Evolutionary conservation across 2,113 vertebrate species (phyloP).

Genomic region (Spermophilus dauricus): DNA sequence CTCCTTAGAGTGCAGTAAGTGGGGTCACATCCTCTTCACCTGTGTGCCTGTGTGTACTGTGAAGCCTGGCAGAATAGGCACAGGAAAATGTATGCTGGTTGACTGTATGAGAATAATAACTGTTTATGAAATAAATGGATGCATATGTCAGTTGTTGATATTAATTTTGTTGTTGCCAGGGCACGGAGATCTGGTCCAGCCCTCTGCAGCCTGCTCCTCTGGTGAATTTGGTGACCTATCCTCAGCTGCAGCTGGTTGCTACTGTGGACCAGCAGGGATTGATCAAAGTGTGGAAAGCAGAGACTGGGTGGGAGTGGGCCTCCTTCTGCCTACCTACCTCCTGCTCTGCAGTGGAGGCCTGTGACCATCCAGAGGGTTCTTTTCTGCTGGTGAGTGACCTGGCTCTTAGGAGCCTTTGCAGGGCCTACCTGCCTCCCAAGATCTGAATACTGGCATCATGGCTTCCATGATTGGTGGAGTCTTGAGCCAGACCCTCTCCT

Average conservation of each 20-base stretch:
- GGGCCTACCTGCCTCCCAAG: background rate
- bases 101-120: background rate
- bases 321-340: constrained; percentile 78
- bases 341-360: constrained; percentile 82
- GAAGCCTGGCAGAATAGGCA: background rate
- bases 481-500: background rate
- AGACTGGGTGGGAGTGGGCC: constrained; percentile 83
- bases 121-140: background rate
- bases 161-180: constrained; percentile 77
- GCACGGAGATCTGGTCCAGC: constrained; percentile 87
- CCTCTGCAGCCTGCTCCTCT: constrained; percentile 86
- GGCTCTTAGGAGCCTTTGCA: background rate
- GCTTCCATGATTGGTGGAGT: background rate
- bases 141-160: background rate
- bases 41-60: background rate
- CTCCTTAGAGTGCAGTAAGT: background rate
- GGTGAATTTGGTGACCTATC: constrained; percentile 82
- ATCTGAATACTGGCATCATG: background rate
- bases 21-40: background rate
- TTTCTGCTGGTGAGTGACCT: constrained; percentile 85
- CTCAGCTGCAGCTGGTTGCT: constrained; percentile 80
- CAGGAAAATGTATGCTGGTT: background rate
- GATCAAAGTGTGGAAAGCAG: constrained; percentile 86
- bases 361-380: constrained; percentile 73
- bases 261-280: constrained; percentile 83